Base-by-base conservation (phyloP, 2,113 vertebrate genomes). In the Paramormyrops kingsleyae region DNA sequence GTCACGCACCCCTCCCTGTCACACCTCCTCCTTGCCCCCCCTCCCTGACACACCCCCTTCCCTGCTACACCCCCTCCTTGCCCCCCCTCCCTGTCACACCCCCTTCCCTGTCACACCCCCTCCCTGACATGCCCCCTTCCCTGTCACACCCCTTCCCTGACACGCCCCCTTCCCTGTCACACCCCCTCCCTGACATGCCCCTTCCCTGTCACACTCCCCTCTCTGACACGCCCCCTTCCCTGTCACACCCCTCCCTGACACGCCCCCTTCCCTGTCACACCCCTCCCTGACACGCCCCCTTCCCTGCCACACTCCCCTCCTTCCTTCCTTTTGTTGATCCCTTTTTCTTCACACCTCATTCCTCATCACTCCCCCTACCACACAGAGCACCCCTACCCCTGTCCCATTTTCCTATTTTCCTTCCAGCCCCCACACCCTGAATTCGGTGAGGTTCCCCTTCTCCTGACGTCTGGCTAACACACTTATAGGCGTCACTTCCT, bases 391-490 rank as follows among this genome's bases (percentile, higher is more conserved):
- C 70, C 70, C 70, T 13, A 12, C 66, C 27, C n/a, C 27, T 15
- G 27, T 35, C 66, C 66, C 12, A 5, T 77, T 31, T 77, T 31
- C 31, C 31, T 77, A 5, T 77, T 31, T 77, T 31, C 31, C 31
- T 77, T 77, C 70, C 27, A 21, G 70, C 12, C 70, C 31, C 8
- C 70, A 66, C 8, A 2, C 59, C 59, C 8, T 53, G 90, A 88
- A 90, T 92, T 90, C 89, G 52, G 12, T n/a, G 10, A 90, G 66
- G 87, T 83, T 88, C 35, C 47, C 31, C 74, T 31, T 21, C 90
- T 84, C 52, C n/a, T 35, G 27, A 87, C 27, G 27, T 21, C 46
- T 21, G 87, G 8, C 70, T 89, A 74, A 83, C 27, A 44, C 12
- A 52, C 50, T 77, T 87, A 8, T 2, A 8, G 87, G 83, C 53